phyloP scores from a whole-genome alignment of 1,140 invertebrate genomes.

The Drosophila persimilis region DNA sequence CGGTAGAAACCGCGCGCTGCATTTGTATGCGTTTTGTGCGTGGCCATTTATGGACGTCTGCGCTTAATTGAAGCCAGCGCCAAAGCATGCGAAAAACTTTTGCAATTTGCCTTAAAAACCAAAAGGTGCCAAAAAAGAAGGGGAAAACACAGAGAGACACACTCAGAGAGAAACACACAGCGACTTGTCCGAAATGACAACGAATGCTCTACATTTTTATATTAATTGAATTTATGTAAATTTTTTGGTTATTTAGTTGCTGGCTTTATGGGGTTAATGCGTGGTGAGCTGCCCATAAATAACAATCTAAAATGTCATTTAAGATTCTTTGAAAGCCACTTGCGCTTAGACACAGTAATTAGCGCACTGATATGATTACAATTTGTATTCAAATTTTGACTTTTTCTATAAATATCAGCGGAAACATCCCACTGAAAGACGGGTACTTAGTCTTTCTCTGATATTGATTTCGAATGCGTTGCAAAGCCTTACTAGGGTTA shows the following conservation, averaged over 20 bases:
- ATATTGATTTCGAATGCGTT: neutral
- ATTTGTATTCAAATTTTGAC: neutral
- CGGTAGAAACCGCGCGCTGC: neutral
- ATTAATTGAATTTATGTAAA: conserved; percentile 65
- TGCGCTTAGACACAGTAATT: conserved; percentile 32
- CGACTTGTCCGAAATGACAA: conserved; percentile 53
- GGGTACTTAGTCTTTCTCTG: too few species aligned
- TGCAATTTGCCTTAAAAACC: conserved; percentile 55
- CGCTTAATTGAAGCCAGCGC: conserved; percentile 73
- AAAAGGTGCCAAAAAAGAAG: conserved; percentile 62
- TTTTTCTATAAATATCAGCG: neutral
- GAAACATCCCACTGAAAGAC: too few species aligned
- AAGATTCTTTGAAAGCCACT: conserved; percentile 23
- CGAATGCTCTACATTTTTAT: conserved; percentile 58
- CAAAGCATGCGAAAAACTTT: conserved; percentile 75
- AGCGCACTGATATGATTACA: neutral
- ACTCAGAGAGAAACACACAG: conserved; percentile 6
- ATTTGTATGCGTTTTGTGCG: conserved; percentile 23
- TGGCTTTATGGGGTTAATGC: conserved; percentile 45
- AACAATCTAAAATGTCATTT: conserved; percentile 48
- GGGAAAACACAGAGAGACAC: conserved; percentile 27
- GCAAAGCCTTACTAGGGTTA: conserved; percentile 9
- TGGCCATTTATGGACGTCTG: conserved; percentile 76
- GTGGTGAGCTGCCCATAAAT: conserved; percentile 35
- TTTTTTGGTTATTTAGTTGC: conserved; percentile 36